A percentile compares a stretch with the other conserved stretches of the same genome.
These are phyloP conservation scores for Phaedon cochleariae DNA, from an alignment of 2,888 invertebrate species.

Conservation along the genomic window DNA sequence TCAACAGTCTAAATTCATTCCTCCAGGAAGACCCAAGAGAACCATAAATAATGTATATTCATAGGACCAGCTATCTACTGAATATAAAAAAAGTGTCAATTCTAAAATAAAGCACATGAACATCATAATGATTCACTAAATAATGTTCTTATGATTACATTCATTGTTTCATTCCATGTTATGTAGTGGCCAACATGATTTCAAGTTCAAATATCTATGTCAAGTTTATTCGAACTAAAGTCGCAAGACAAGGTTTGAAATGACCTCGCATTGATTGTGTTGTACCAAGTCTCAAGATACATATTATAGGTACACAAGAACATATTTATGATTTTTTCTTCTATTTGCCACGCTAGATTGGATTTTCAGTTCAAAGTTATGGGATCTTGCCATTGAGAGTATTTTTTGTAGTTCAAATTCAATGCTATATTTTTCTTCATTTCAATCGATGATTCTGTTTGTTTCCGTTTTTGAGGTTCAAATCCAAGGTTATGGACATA, in stretches of 20 bases:
- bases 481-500: no score
- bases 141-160: no score
- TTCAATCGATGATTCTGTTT: no score
- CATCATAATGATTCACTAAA: no score
- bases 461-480: no score
- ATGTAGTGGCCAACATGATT: background rate
- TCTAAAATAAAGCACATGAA: no score
- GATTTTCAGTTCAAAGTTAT: constrained; percentile 30
- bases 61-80: no score
- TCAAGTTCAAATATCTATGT: constrained; percentile 37
- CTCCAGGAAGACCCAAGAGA: no score
- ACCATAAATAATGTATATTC: no score
- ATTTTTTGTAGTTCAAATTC: constrained; percentile 2
- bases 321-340: constrained; percentile 23
- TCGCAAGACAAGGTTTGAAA: constrained; percentile 18
- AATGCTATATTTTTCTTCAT: background rate
- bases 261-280: constrained; percentile 21
- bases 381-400: constrained; percentile 18
- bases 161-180: no score
- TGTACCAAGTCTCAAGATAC: constrained; percentile 17
- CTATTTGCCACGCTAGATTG: constrained; percentile 20
- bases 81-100: no score
- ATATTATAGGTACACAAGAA: constrained; percentile 18
- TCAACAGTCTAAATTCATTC: no score
- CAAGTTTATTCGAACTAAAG: constrained; percentile 28